Evolutionary conservation across 2,797 vertebrate species (phyloP), one percentile per base, ranked within the genome.

Genomic region (Coendou prehensilis): DNA sequence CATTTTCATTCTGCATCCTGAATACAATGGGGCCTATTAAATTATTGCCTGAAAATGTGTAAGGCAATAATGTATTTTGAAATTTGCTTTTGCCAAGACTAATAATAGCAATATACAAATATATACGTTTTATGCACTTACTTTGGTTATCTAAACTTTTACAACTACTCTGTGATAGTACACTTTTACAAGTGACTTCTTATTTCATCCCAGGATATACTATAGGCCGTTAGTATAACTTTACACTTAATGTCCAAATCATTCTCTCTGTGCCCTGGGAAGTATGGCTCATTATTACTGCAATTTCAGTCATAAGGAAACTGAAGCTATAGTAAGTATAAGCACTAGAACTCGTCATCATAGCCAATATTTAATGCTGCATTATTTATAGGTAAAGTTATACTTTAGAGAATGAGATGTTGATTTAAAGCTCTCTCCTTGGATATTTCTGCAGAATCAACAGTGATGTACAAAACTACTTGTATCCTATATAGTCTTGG

Each of bases 1-100:
- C 91, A 89, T 97, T 97, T 97, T 97, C 82, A 91, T 96, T 97
- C 85, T 96, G 95, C 64, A 96, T 96, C 86, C 76, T 96, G 85
- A 97, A 87, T 93, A 96, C 76, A 84, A 81, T 45, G 54, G 45
- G 88, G 23, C 78, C 90, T 93, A 96, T 95, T 95, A 95, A 95
- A 94, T 96, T 93, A 95, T 96, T 96, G 82, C 50, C 69, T 97
- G 71, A 94, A 97, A 96, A 92, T 89, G 75, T 64, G 93, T 92
- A 93, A 82, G 92, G 86, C 81, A 93, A 93, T 93, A 94, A 92
- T 61, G 54, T 95, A 93, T 78, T 96, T 93, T 96, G 47, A 97
- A 95, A 84, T 80, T 96, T 93, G 83, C 23, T 75, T 95, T 95
- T 96, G 30, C 89, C 67, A 92, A 93, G 17, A 79, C 26, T 50